phyloP scores from a whole-genome alignment of 2,888 invertebrate genomes.

The Drosophila multiciliata region DNA sequence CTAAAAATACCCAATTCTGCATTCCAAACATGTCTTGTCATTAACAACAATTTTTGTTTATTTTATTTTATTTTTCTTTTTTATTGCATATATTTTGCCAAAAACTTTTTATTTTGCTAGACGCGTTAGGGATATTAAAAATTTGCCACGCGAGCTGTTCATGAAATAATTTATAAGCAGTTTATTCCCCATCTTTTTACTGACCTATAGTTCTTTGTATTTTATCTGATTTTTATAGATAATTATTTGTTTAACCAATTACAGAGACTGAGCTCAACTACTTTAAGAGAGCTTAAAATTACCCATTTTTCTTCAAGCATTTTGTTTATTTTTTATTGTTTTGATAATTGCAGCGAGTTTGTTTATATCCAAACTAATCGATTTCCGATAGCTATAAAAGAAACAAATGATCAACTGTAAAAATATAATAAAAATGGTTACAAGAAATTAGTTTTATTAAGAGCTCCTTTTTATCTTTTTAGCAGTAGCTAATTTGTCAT shows the following conservation, averaged over 20 bases:
- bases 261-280: background rate
- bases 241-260: background rate
- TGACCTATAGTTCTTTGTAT: background rate
- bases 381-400: background rate
- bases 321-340: background rate
- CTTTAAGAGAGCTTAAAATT: rapidly evolving
- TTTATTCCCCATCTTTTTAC: background rate
- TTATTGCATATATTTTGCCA: constrained; percentile 43
- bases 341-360: background rate
- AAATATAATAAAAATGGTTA: background rate
- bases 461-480: too few species aligned
- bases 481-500: background rate
- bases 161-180: background rate
- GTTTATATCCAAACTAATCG: background rate
- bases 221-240: background rate
- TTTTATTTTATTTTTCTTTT: background rate
- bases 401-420: background rate
- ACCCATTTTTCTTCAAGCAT: too few species aligned
- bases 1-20: constrained; percentile 37
- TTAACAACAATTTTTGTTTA: constrained; percentile 33
- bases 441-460: background rate
- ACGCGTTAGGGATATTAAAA: constrained; percentile 8
- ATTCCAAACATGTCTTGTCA: constrained; percentile 30
- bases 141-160: background rate
- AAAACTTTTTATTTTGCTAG: constrained; percentile 50